Evolutionary conservation across 2,113 vertebrate species (phyloP), one percentile per base, ranked within the genome.

Genomic region (Orientallactaga bullata): DNA sequence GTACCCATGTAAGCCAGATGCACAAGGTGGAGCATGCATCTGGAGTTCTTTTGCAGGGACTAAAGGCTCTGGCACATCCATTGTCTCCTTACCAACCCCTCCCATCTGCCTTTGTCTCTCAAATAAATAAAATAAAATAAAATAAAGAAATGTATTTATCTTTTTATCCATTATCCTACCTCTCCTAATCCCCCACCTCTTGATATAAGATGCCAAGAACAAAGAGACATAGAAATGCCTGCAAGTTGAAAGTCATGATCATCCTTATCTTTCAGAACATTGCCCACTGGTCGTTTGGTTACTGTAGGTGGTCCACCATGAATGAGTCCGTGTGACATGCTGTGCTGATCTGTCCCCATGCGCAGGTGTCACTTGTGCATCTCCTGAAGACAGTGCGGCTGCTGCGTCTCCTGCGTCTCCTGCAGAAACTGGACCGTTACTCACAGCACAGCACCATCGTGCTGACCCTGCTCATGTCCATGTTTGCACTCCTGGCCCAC

Each of bases 341-440:
- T 82, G n/a, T 77, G 42, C 23, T 37, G n/a, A 65, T 55, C 61
- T 84, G 23, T 87, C 37, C 76, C n/a, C 68, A 21, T 0, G 73
- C n/a, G 23, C 91, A 99, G 99, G 99, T 99, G 96, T 99, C 99
- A 0, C 99, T 99, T 21, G 99, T 99, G 66, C 99, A 99, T 96
- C 98, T 99, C 63, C 96, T 99, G 74, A 99, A 99, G 97, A 99
- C 99, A 0, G 99, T 99, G 0, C 95, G 99, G 21, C 98, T 99
- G 81, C 98, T 99, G 32, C 99, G 99, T 1, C 98, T 99, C 85
- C 90, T 99, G 94, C 99, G 99, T 16, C 99, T 99, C 47, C 98
- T 99, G 51, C 99, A 99, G 98, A 99, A 99, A 97, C 88, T 99
- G 98, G 99, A 99, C 98, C 99, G 99, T 37, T 99, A 99, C 96